Base-by-base conservation (phyloP, 2,113 vertebrate species). In the Spermophilus dauricus region DNA sequence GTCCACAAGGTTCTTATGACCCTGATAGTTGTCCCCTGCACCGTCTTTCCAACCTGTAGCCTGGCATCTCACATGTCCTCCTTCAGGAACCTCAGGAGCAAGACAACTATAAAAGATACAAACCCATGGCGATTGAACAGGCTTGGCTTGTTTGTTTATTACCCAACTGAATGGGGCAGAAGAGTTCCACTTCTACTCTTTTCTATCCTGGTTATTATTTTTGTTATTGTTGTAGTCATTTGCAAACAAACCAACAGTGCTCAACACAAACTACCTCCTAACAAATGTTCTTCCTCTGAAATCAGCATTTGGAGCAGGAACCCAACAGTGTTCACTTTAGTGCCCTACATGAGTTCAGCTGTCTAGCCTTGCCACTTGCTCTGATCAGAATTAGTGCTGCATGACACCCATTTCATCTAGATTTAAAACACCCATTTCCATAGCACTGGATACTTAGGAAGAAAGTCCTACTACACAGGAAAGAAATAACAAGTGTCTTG, bases 301-400 rank as follows among this genome's bases (percentile, higher is more conserved):
- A 69, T 70, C 70, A 56, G 16, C 13, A 65, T 37, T 37, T 2
- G 17, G n/a, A 34, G n/a, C 14, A 2, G 34, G 28, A 20, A 17
- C 17, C 61, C 26, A 65, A 45, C 11, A 11, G 12, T 34, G 28
- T 45, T 63, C n/a, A n/a, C 20, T 70, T 58, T 9, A 39, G 53
- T 24, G 28, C 32, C 16, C 39, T 8, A 17, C 61, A 56, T 3
- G 72, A n/a, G 34, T 2, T 0, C 0, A 1, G 18, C 1, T n/a
- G 65, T 8, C 53, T 45, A 65, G 22, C 30, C 32, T 58, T 73
- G 42, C 17, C 37, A 4, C 28, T 37, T 61, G 63, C 70, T 84
- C 42, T 20, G 28, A 20, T 51, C 42, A 10, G 42, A 53, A 34
- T 86, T 42, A 30, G 26, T 58, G 13, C 11, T 51, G 2, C 22